phyloP scores from a whole-genome alignment of 2,797 vertebrate species.

The Parotocinclus haroldoi region DNA sequence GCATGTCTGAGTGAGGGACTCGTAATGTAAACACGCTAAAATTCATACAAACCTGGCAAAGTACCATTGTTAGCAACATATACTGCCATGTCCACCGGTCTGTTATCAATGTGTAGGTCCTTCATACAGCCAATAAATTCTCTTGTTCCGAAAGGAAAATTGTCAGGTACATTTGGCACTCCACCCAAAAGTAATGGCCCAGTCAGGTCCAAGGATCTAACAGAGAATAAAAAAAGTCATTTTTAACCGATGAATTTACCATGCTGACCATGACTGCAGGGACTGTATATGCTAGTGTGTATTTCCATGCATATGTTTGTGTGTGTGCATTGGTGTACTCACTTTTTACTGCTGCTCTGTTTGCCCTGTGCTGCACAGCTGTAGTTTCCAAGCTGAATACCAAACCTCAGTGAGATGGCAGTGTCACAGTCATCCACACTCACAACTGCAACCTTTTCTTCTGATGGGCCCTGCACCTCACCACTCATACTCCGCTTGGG shows the following conservation, averaged over 20 bases:
- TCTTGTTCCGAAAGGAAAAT: slow-evolving; percentile 87
- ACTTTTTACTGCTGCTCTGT: slow-evolving; percentile 98
- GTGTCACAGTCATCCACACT: slow-evolving; percentile 91
- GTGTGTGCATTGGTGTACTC: slow-evolving; percentile 57
- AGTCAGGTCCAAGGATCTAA: slow-evolving; percentile 75
- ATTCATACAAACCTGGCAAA: slow-evolving; percentile 70
- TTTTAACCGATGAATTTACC: too few relatives aligned
- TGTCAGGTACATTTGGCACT: slow-evolving; percentile 93
- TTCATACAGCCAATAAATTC: slow-evolving; percentile 97
- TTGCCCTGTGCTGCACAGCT: slow-evolving; percentile 91
- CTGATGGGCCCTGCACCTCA: slow-evolving; percentile 89
- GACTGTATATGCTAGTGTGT: not conserved
- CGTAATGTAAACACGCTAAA: too few relatives aligned
- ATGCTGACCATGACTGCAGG: too few relatives aligned
- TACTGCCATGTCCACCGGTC: slow-evolving; percentile 86
- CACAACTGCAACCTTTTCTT: slow-evolving; percentile 93
- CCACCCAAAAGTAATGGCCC: slow-evolving; percentile 86
- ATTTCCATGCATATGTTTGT: slow-evolving; percentile 5
- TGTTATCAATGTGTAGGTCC: slow-evolving; percentile 91
- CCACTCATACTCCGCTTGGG: slow-evolving; percentile 85
- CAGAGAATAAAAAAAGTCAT: slow-evolving; percentile 23
- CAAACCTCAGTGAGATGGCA: slow-evolving; percentile 87
- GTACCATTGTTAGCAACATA: slow-evolving; percentile 97
- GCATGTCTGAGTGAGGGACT: too few relatives aligned
- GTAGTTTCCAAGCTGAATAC: slow-evolving; percentile 89